Evolutionary conservation across 2,888 invertebrate species (phyloP).

Genomic region (Hartigia nigra): DNA sequence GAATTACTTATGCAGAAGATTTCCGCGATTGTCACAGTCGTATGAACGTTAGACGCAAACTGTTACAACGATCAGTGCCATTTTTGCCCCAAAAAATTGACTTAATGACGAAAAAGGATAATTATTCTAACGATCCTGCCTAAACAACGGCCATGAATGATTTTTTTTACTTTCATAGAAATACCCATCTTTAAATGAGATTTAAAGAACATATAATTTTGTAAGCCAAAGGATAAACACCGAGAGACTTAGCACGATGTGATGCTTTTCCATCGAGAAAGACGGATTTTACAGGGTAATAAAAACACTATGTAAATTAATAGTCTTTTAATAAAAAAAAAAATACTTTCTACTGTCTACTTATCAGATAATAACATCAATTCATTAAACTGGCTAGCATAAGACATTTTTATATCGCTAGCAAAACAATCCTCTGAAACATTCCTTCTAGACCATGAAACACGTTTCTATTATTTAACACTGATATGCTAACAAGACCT

Average conservation of each 20-base stretch:
- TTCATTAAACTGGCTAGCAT: constrained; percentile 1
- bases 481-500: constrained; percentile 10
- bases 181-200: not conserved
- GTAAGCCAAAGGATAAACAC: not conserved
- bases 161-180: not conserved
- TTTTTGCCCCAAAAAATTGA: too few relatives aligned
- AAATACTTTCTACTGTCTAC: not conserved
- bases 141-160: not conserved
- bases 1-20: not conserved
- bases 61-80: not conserved
- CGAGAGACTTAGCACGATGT: not conserved
- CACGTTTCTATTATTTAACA: constrained; percentile 14
- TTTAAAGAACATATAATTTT: not conserved
- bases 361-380: not conserved
- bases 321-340: not conserved
- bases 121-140: not conserved
- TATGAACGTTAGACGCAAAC: not conserved
- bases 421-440: constrained; percentile 1
- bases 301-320: not conserved
- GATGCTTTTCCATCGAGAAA: not conserved
- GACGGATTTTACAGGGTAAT: not conserved
- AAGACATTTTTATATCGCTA: not conserved
- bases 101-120: not conserved
- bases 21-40: not conserved
- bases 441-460: constrained; percentile 10